Evolutionary conservation across 2,888 invertebrate genomes (phyloP).

Genomic region (Drosophila melanosoma): DNA sequence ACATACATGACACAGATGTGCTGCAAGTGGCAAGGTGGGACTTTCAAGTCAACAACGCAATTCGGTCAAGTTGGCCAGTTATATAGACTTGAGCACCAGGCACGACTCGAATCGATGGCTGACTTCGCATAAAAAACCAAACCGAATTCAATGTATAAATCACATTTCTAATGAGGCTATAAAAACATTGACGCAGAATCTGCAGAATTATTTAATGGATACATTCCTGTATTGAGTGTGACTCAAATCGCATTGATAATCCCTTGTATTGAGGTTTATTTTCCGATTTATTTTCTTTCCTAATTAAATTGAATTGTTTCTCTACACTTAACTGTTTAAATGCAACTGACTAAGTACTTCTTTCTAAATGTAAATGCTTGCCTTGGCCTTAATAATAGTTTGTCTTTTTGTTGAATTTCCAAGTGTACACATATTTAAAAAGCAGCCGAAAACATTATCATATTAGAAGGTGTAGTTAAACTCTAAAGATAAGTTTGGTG

Average conservation of each 20-base stretch:
- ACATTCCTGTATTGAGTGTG: conserved; percentile 1
- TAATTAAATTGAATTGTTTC: neutral
- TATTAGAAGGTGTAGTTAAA: neutral
- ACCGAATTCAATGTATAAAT: conserved; percentile 34
- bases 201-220: conserved; percentile 38
- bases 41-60: conserved; percentile 56
- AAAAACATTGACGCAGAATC: conserved; percentile 49
- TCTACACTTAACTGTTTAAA: neutral
- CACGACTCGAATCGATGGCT: neutral
- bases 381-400: neutral
- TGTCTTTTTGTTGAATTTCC: neutral
- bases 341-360: neutral
- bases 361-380: neutral
- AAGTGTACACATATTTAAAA: neutral
- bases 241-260: conserved; percentile 27
- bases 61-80: conserved; percentile 62
- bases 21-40: conserved; percentile 44
- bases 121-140: conserved; percentile 11
- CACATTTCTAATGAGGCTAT: conserved; percentile 44
- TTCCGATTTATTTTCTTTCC: neutral
- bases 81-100: conserved; percentile 16
- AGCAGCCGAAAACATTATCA: neutral
- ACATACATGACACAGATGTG: conserved; percentile 7
- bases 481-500: neutral
- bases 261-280: neutral